Conservation (phyloP, 2,888 invertebrate genomes). For the Adelognathus sp. region DNA sequence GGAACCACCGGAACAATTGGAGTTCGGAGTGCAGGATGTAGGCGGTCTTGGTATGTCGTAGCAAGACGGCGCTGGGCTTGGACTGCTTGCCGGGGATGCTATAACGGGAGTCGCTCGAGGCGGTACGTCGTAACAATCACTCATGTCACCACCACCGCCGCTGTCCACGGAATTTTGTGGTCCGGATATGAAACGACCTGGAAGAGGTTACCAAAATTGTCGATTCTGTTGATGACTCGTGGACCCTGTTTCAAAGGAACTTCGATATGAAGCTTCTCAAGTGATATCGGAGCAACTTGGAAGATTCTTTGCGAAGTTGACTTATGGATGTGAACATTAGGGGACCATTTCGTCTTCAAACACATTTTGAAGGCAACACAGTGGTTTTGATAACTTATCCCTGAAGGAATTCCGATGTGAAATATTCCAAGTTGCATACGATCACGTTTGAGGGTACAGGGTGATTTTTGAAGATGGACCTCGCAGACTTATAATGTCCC, state of each 20-base stretch:
- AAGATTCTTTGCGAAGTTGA: neutral
- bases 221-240: neutral
- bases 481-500: no score
- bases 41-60: conserved; percentile 77
- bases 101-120: conserved; percentile 84
- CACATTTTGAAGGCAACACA: neutral
- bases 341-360: neutral
- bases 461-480: no score
- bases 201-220: conserved; percentile 22
- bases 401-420: neutral
- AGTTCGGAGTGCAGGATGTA: conserved; percentile 78
- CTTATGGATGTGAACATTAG: neutral
- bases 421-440: no score
- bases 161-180: conserved; percentile 75
- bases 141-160: conserved; percentile 69
- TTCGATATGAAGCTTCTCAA: no score
- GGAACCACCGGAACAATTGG: conserved; percentile 75
- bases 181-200: conserved; percentile 74
- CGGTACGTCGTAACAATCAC: conserved; percentile 85
- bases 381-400: neutral
- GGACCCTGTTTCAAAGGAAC: no score
- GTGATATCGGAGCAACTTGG: neutral
- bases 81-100: conserved; percentile 83
- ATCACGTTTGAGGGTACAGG: no score
- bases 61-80: conserved; percentile 82